Evolutionary conservation across 2,797 vertebrate genomes (phyloP).

Genomic region (Scolopax rusticola): DNA sequence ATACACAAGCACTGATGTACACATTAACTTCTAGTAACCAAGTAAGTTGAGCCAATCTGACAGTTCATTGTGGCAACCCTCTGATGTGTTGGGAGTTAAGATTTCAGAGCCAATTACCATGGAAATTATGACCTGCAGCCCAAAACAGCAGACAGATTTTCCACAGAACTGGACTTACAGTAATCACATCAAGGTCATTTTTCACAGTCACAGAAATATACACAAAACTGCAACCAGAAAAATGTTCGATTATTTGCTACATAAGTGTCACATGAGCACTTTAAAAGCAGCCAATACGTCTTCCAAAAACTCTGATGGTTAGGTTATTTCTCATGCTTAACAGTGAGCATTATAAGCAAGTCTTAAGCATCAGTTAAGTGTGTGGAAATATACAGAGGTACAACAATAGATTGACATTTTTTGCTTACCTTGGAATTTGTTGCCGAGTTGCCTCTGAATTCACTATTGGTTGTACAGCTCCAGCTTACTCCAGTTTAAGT

Average conservation of each 20-base stretch:
- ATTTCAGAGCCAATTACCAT: slow-evolving; percentile 45
- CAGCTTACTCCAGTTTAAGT: not conserved
- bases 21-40: slow-evolving; percentile 8
- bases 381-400: not conserved
- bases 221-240: not conserved
- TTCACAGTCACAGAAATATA: slow-evolving; percentile 6
- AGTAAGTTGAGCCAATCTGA: not conserved
- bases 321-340: not conserved
- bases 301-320: not conserved
- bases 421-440: not conserved
- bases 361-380: not conserved
- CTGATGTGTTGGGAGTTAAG: slow-evolving; percentile 29
- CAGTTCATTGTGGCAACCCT: not conserved
- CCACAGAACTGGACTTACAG: not conserved
- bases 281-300: not conserved
- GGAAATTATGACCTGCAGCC: slow-evolving; percentile 39
- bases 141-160: slow-evolving; percentile 26
- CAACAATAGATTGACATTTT: not conserved
- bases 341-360: not conserved
- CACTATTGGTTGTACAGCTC: not conserved
- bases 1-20: not conserved
- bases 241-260: not conserved
- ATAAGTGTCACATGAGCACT: not conserved
- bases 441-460: not conserved
- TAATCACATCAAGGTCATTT: slow-evolving; percentile 27